Percentiles rank a stretch among this genome's conserved stretches.
These are phyloP conservation scores for Macaca nemestrina DNA, from an alignment of 2,113 vertebrate genomes.

Conservation along the genomic window DNA sequence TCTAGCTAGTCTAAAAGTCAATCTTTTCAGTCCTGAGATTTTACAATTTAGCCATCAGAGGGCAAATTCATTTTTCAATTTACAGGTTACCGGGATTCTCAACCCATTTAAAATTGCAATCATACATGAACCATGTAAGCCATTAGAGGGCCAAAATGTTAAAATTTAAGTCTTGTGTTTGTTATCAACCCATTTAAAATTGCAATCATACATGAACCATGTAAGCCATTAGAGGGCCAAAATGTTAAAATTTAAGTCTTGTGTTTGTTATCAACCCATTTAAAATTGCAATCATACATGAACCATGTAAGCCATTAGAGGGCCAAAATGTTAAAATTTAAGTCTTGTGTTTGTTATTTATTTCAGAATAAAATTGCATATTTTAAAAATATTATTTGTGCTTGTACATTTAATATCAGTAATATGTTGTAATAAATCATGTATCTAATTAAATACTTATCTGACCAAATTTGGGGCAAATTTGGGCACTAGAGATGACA, in stretches of 20 bases:
- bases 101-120: background rate
- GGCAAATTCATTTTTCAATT: slow-evolving; percentile 1
- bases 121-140: background rate
- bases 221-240: background rate
- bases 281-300: background rate
- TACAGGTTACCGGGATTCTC: background rate
- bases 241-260: background rate
- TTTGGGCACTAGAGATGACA: background rate
- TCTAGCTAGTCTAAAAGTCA: background rate
- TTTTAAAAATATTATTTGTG: background rate
- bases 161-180: background rate
- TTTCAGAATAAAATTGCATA: background rate
- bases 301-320: background rate
- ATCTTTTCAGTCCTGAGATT: background rate
- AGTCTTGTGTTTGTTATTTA: background rate
- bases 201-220: background rate
- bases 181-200: background rate
- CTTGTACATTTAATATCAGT: background rate
- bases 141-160: background rate
- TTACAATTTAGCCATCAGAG: background rate
- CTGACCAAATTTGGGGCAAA: background rate
- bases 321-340: background rate
- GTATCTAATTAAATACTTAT: background rate
- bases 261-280: background rate
- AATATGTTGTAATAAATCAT: background rate